phyloP scores from a whole-genome alignment of 2,797 vertebrate genomes.

The Xenops minutus region DNA sequence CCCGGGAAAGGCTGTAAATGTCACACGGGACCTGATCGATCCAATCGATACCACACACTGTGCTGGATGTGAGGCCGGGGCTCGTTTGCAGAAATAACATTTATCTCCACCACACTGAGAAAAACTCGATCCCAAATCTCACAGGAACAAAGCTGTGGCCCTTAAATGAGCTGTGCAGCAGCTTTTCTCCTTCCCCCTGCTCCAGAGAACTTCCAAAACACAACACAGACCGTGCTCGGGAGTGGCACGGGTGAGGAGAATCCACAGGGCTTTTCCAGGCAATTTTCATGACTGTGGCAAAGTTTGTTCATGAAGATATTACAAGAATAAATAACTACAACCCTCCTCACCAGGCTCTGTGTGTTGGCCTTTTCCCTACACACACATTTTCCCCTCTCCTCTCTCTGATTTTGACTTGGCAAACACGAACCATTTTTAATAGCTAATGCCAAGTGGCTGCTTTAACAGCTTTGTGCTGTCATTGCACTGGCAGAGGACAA shows the following conservation, averaged over 20 bases:
- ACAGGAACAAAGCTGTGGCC: not conserved
- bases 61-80: not conserved
- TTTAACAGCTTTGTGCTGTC: not conserved
- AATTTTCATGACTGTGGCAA: not conserved
- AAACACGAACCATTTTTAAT: not conserved
- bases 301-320: not conserved
- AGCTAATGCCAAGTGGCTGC: not conserved
- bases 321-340: not conserved
- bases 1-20: not conserved
- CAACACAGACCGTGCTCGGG: accelerated
- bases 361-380: not conserved
- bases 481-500: not conserved
- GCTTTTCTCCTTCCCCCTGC: not conserved
- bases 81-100: not conserved
- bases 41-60: not conserved
- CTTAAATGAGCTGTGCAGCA: not conserved
- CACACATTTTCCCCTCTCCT: no score
- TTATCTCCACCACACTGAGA: not conserved
- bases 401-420: not conserved
- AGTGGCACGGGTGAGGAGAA: not conserved
- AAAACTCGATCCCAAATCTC: not conserved
- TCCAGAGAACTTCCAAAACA: not conserved
- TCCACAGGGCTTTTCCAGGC: not conserved
- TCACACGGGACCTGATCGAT: not conserved
- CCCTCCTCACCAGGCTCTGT: not conserved